Base-by-base conservation (phyloP, 2,113 vertebrate species). In the Sisor rabdophorus region DNA sequence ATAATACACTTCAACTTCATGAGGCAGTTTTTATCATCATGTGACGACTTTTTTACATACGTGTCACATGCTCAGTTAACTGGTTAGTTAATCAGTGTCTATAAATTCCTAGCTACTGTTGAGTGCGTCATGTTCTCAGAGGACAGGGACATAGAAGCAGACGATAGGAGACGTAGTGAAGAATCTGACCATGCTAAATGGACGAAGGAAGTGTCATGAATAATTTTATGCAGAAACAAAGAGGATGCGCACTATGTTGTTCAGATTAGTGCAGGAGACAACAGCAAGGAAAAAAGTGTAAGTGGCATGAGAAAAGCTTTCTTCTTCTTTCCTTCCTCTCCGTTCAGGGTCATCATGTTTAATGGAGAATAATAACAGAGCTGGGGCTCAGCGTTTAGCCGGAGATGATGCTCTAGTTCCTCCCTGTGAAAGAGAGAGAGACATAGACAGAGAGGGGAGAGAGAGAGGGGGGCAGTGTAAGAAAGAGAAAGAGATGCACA, bases 331-430 rank as follows among this genome's bases (percentile, higher is more conserved):
- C 48, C 76, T 86, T 76, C 68, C 81, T 82, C 83, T 80, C 78
- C 80, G 75, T 70, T 78, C 73, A 61, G 53, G 54, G 40, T 82
- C 52, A 79, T 79, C 75, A 84, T 76, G 80, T 48, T 82, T 52
- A 24, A 22, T n/a, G 36, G 32, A 48, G 59, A 63, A 63, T 32
- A 26, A 4, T 19, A 17, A 54, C 44, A 54, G 79, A 52, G 65
- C 65, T 63, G 79, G 83, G 74, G 67, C 69, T 98, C 95, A 98
- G 89, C 95, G 96, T 89, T 96, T 95, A 40, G 93, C 88, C 72
- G 96, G 95, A 58, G 97, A 98, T 76, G 95, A 92, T n/a, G 95
- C 94, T 84, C 95, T 93, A 89, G 93, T 90, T 87, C 95, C 87
- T 84, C 94, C 95, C 97, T 98, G 89, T 1, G 53, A 58, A 63